Evolutionary conservation across 2,888 invertebrate genomes (phyloP), one percentile per base, ranked within the genome.

Genomic region (Leptopterna dolabrata): DNA sequence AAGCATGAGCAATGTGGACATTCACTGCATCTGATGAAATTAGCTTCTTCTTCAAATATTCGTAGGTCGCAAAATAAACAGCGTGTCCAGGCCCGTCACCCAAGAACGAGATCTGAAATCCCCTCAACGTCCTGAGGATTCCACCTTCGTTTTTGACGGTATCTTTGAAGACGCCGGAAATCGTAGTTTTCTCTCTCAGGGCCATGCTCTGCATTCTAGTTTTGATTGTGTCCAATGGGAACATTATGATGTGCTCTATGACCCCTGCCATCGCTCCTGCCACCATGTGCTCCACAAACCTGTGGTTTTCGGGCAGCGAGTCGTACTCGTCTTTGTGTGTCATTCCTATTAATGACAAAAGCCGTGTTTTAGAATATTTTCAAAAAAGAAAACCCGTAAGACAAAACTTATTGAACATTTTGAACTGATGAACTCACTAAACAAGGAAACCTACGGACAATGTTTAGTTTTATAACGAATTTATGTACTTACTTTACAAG

Each of bases 71-170:
- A 27, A 89, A 89, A 80, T 89, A 89, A 55, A 88, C 63, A 16
- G 88, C 89, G 76, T 89, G 89, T 19, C 88, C 88, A 4, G 89
- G 89, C 16, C 88, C 88, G 41, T 87, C 87, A 4, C 88, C 88
- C 14, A 87, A 55, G 43, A 88, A 81, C 11, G 86, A 84, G 11
- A 88, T 84, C 41, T 87, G 86, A 30, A 89, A 76, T 73, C 89
- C 89, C 24, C 85, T 76, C 36, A 88, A 73, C 19, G 89, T 88
- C 24, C 88, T 71, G 27, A 41, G 29, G 16, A 89, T 36, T 1
- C 89, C 89, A n/a, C 88, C 89, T 83, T 89, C 84, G 45, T 84
- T 87, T 55, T 78, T 76, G 11, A 86, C 51, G 0, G 63, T 86
- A 55, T 86, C 86, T 30, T 55, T 86, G 43, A 86, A 63, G 4